phyloP scores from a whole-genome alignment of 2,113 vertebrate species.

The Salvator merianae region DNA sequence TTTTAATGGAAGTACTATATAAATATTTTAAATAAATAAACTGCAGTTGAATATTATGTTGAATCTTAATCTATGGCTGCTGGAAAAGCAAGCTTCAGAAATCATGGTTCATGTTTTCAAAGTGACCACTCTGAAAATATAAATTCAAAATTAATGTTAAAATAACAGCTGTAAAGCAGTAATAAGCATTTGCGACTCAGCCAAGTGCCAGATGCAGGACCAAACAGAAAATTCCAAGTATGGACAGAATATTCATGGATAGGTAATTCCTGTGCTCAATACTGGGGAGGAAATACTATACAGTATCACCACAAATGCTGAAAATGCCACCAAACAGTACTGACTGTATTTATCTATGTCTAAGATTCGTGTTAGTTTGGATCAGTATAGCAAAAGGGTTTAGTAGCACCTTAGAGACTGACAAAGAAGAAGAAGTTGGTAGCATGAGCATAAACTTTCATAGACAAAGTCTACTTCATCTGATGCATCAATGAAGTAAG shows the following conservation, averaged over 20 bases:
- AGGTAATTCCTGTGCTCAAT: not conserved
- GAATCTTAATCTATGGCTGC: too few relatives aligned
- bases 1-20: too few relatives aligned
- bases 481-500: too few relatives aligned
- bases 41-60: too few relatives aligned
- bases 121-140: not conserved
- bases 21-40: too few relatives aligned
- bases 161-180: not conserved
- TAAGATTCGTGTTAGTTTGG: too few relatives aligned
- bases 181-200: not conserved
- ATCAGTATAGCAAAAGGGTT: too few relatives aligned
- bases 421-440: too few relatives aligned
- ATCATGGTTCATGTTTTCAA: not conserved
- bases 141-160: conserved; percentile 13
- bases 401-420: too few relatives aligned
- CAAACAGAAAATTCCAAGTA: not conserved
- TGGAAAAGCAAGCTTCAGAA: not conserved
- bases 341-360: not conserved
- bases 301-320: not conserved
- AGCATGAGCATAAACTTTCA: too few relatives aligned
- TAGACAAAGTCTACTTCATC: too few relatives aligned
- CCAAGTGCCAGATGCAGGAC: too few relatives aligned
- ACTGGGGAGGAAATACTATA: not conserved
- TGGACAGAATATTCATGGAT: not conserved
- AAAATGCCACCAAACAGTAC: not conserved